A percentile compares a stretch with the other conserved stretches of the same genome.
phyloP scores from a whole-genome alignment of 2,888 invertebrate genomes.

The Laothoe populi region DNA sequence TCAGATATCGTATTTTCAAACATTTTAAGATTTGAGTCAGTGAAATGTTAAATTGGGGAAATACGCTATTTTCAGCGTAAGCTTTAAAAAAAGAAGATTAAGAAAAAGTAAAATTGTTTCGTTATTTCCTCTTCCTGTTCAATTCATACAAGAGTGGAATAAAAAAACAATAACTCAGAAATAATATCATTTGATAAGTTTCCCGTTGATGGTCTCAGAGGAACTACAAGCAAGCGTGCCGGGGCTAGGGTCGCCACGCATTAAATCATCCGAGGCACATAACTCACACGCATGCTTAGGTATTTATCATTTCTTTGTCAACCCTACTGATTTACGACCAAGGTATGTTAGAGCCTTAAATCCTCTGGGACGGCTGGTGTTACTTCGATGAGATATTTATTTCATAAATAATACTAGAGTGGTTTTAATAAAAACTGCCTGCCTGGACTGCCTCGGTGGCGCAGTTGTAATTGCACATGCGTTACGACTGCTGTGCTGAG shows the following conservation, averaged over 20 bases:
- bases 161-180: conserved; percentile 25
- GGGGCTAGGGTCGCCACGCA: conserved; percentile 46
- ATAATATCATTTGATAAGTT: conserved; percentile 23
- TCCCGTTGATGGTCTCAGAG: conserved; percentile 7
- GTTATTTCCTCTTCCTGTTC: not conserved
- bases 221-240: conserved; percentile 25
- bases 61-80: too few species aligned
- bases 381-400: conserved; percentile 46
- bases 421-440: not conserved
- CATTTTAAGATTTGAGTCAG: not conserved
- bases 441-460: too few species aligned
- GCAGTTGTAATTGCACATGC: too few species aligned
- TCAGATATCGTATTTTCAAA: not conserved
- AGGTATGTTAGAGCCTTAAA: conserved; percentile 38
- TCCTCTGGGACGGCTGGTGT: conserved; percentile 47
- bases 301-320: conserved; percentile 79
- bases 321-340: conserved; percentile 65
- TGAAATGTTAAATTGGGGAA: not conserved
- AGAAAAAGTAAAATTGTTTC: too few species aligned
- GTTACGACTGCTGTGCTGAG: too few species aligned
- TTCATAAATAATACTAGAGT: not conserved
- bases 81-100: too few species aligned
- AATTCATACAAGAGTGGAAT: not conserved
- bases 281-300: conserved; percentile 60
- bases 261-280: conserved; percentile 63